A percentile compares a stretch with the other conserved stretches of the same genome.
Conservation (phyloP, 2,113 vertebrate species). For the Callithrix jacchus region DNA sequence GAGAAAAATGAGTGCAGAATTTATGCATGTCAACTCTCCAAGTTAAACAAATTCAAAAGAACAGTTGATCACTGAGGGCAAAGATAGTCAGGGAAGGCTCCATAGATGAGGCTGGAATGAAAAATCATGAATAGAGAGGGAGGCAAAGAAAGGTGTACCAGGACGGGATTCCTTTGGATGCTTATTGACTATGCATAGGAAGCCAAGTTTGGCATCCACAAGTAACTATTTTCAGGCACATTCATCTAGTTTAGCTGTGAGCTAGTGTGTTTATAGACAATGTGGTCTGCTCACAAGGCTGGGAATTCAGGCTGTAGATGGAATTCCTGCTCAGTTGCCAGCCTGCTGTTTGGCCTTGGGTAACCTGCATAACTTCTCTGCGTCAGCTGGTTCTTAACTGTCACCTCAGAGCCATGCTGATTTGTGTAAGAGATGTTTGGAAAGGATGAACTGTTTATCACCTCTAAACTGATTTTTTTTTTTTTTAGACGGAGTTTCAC, state of each 20-base stretch:
- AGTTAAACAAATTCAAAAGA: constrained; percentile 2
- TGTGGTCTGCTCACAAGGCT: neutral
- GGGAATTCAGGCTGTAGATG: neutral
- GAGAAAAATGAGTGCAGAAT: constrained; percentile 4
- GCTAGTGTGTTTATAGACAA: constrained; percentile 12
- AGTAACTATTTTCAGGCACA: neutral
- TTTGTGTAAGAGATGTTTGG: constrained; percentile 25
- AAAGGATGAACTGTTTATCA: neutral
- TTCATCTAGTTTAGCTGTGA: constrained; percentile 52
- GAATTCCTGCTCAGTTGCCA: neutral
- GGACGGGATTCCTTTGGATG: neutral
- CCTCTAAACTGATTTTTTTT: neutral
- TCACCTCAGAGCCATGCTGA: neutral
- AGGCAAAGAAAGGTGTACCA: neutral
- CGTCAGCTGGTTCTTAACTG: neutral
- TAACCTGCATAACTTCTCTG: neutral
- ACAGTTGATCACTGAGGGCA: neutral
- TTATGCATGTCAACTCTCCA: neutral
- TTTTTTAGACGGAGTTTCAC: no score
- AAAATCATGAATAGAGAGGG: neutral
- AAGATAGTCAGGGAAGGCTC: neutral
- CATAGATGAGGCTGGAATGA: neutral
- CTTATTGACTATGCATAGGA: constrained; percentile 19
- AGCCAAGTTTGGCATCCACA: constrained; percentile 43
- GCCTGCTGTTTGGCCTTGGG: neutral